Evolutionary conservation across 2,113 vertebrate species (phyloP).

Genomic region (Cichladusa arquata): DNA sequence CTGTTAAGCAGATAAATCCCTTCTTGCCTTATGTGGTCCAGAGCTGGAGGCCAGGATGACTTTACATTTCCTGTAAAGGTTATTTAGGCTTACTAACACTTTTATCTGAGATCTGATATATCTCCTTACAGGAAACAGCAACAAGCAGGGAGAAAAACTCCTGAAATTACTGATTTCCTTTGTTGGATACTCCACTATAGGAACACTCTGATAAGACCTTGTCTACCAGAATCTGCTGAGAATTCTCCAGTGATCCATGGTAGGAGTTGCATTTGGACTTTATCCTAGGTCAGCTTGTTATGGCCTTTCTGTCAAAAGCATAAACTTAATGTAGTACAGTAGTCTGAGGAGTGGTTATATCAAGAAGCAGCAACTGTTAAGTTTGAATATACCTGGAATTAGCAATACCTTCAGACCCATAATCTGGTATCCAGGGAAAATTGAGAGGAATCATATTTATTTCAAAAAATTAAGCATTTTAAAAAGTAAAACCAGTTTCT

Average conservation of each 20-base stretch:
- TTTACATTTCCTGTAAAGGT: conserved; percentile 37
- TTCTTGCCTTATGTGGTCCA: neutral
- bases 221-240: neutral
- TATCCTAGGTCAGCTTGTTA: neutral
- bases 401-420: neutral
- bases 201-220: neutral
- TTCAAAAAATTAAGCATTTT: neutral
- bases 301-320: neutral
- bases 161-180: conserved; percentile 30
- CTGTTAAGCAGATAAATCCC: neutral
- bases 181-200: neutral
- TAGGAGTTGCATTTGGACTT: neutral
- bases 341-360: neutral
- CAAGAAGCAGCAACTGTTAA: neutral
- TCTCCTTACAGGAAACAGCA: conserved; percentile 13
- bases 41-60: conserved; percentile 3
- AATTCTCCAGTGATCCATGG: neutral
- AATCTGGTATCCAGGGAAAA: neutral
- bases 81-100: conserved; percentile 15
- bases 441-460: neutral
- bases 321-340: neutral
- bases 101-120: conserved; percentile 13
- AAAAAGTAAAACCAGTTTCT: neutral
- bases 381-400: neutral
- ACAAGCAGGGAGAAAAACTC: neutral